phyloP scores from a whole-genome alignment of 2,888 invertebrate species.

The Heteropelma amictum region DNA sequence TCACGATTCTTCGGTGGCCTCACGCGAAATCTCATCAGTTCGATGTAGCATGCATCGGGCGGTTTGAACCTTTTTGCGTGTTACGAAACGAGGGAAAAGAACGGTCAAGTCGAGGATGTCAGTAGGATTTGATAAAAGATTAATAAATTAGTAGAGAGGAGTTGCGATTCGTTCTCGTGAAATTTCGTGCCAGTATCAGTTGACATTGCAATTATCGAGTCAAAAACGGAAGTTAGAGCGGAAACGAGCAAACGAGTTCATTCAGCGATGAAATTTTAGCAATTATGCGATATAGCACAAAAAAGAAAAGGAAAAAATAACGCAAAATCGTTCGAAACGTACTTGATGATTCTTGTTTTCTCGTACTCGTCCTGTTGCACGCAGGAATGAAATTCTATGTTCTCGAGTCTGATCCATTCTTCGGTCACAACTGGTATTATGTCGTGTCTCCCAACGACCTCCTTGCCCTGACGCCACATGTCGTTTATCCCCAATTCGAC shows the following conservation, averaged over 20 bases:
- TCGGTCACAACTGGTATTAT: slow-evolving; percentile 99
- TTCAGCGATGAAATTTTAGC: no score
- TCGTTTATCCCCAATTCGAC: slow-evolving; percentile 99
- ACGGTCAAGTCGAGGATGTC: slow-evolving; percentile 17
- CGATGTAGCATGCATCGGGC: slow-evolving; percentile 98
- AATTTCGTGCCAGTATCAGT: not conserved
- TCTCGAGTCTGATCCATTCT: slow-evolving; percentile 98
- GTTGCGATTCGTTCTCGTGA: not conserved
- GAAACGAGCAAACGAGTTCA: no score
- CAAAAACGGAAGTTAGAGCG: not conserved
- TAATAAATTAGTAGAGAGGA: not conserved
- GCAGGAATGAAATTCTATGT: slow-evolving; percentile 95
- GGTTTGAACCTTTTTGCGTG: slow-evolving; percentile 88
- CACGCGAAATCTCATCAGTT: slow-evolving; percentile 96
- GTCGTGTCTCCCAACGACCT: slow-evolving; percentile 99
- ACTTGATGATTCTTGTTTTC: slow-evolving; percentile 91
- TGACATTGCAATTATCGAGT: not conserved
- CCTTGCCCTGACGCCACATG: slow-evolving; percentile 97
- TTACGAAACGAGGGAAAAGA: slow-evolving; percentile 44
- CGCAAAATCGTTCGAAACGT: slow-evolving; percentile 67
- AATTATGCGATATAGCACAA: not conserved
- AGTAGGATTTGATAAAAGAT: not conserved
- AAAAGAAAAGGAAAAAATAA: not conserved
- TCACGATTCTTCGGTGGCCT: slow-evolving; percentile 97
- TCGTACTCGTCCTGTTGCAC: slow-evolving; percentile 95